phyloP scores from a whole-genome alignment of 1,140 invertebrate species.

The Drosophila kurseongensis region DNA sequence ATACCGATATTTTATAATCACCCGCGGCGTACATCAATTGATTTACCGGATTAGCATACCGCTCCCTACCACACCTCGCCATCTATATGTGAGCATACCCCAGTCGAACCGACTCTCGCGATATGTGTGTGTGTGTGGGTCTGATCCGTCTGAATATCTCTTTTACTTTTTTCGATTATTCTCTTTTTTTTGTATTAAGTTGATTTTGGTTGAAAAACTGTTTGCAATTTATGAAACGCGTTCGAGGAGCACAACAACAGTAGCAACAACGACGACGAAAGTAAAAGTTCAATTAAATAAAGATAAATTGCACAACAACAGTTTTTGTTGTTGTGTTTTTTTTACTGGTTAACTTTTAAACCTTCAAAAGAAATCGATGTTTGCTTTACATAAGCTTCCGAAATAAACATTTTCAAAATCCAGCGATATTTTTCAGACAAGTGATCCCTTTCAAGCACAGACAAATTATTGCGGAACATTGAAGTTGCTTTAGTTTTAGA shows the following conservation, averaged over 20 bases:
- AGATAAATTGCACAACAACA: conserved; percentile 82
- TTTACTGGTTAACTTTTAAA: neutral
- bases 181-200: conserved; percentile 26
- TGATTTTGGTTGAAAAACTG: conserved; percentile 72
- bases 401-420: neutral
- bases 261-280: conserved; percentile 54
- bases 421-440: conserved; percentile 8
- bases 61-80: neutral
- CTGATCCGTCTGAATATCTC: conserved; percentile 47
- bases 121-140: conserved; percentile 12
- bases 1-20: conserved; percentile 78
- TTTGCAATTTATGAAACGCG: conserved; percentile 82
- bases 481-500: too few species aligned
- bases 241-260: conserved; percentile 42
- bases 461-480: too few species aligned
- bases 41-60: conserved; percentile 80
- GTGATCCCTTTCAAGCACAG: neutral
- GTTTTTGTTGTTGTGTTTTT: conserved; percentile 37
- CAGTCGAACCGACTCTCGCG: conserved; percentile 6
- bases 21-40: conserved; percentile 79
- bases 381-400: conserved; percentile 20
- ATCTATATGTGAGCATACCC: conserved; percentile 3
- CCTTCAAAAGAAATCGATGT: conserved; percentile 13
- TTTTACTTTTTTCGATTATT: conserved; percentile 41
- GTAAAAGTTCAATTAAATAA: conserved; percentile 83